phyloP scores from a whole-genome alignment of 2,888 invertebrate genomes.

The Actias luna region DNA sequence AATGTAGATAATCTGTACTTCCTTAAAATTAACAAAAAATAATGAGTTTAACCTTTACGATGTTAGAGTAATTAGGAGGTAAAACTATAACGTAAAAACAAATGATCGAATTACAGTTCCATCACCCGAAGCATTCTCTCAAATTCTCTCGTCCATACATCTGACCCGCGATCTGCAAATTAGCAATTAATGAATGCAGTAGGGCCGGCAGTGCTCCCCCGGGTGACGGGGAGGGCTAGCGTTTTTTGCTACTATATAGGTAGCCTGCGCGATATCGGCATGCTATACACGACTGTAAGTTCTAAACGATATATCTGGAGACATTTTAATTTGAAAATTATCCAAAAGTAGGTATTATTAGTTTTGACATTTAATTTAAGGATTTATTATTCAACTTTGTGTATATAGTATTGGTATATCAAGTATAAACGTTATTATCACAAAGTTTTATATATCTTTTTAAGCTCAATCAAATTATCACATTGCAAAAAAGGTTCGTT shows the following conservation, averaged over 20 bases:
- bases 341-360: background rate
- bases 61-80: too few species aligned
- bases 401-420: too few species aligned
- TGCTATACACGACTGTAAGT: constrained; percentile 29
- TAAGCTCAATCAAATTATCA: too few species aligned
- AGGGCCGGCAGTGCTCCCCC: constrained; percentile 41
- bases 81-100: background rate
- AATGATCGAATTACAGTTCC: background rate
- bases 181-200: constrained; percentile 78
- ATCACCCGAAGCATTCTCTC: background rate
- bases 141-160: constrained; percentile 42
- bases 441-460: too few species aligned
- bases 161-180: constrained; percentile 72
- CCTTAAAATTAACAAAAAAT: too few species aligned
- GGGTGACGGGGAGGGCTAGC: constrained; percentile 33
- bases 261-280: constrained; percentile 59
- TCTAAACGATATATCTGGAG: constrained; percentile 32
- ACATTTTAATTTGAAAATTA: constrained; percentile 6
- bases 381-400: too few species aligned
- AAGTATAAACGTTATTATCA: too few species aligned
- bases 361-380: too few species aligned
- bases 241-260: constrained; percentile 64
- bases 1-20: too few species aligned
- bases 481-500: too few species aligned
- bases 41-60: too few species aligned